Percentiles rank a stretch among this genome's conserved stretches.
These are phyloP conservation scores for Elgaria multicarinata DNA, from an alignment of 2,113 vertebrate genomes.

Conservation along the genomic window DNA sequence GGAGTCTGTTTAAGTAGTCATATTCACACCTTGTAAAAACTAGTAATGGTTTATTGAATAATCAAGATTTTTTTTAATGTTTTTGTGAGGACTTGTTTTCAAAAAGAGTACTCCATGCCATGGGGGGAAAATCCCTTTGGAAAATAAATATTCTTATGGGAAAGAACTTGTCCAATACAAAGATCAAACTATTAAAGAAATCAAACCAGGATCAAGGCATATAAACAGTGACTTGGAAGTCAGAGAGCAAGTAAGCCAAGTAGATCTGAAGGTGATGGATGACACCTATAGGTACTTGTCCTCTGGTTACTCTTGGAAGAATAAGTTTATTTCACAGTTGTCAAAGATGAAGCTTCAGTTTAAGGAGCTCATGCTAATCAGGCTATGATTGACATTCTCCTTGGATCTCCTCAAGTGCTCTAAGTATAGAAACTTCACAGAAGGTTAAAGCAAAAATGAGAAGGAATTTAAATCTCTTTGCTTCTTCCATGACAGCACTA, in stretches of 20 bases:
- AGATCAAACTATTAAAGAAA: conserved; percentile 42
- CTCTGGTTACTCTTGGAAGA: conserved; percentile 69
- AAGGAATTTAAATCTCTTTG: conserved; percentile 61
- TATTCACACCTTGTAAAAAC: background rate
- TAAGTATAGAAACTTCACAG: conserved; percentile 50
- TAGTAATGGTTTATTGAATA: background rate
- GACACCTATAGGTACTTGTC: conserved; percentile 68
- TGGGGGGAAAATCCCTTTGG: background rate
- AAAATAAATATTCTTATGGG: conserved; percentile 37
- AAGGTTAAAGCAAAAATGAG: conserved; percentile 52
- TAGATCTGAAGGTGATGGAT: conserved; percentile 73
- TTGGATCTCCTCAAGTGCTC: conserved; percentile 64
- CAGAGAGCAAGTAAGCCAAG: conserved; percentile 62
- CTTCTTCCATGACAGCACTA: conserved; percentile 34
- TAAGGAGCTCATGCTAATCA: conserved; percentile 75
- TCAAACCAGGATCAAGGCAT: conserved; percentile 63
- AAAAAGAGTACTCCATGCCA: background rate
- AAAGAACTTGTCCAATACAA: conserved; percentile 37
- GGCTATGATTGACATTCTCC: conserved; percentile 77
- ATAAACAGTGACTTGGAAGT: conserved; percentile 53
- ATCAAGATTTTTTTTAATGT: background rate
- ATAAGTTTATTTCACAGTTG: conserved; percentile 64
- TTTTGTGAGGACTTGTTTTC: conserved; percentile 24
- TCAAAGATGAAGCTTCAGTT: conserved; percentile 71
- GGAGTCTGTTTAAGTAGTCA: background rate